Conservation (phyloP, 2,797 vertebrate species). For the Tokudaia tokunoshimensis region DNA sequence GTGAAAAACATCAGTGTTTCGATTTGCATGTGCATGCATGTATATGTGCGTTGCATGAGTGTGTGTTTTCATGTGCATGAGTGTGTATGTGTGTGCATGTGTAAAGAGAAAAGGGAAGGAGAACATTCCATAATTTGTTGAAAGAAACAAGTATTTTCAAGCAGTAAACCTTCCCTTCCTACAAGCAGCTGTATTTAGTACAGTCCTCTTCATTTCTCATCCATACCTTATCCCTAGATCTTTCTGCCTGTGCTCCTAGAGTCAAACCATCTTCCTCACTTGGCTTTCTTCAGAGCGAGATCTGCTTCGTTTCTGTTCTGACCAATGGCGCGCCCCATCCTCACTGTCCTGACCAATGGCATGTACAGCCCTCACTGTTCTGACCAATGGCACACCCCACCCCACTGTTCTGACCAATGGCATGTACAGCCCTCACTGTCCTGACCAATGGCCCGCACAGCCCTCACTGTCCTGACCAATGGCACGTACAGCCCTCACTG, state of each 20-base stretch:
- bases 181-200: slow-evolving; percentile 2
- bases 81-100: no score
- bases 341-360: not conserved
- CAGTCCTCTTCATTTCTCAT: not conserved
- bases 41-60: not conserved
- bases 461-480: not conserved
- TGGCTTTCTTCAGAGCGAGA: not conserved
- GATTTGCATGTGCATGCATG: not conserved
- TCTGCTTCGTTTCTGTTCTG: not conserved
- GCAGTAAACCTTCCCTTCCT: slow-evolving; percentile 22
- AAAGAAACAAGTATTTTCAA: slow-evolving; percentile 37
- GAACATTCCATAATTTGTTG: not conserved
- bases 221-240: not conserved
- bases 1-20: slow-evolving; percentile 52
- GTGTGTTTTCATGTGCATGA: not conserved
- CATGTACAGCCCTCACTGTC: not conserved
- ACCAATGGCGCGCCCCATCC: no score
- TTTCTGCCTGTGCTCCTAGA: not conserved
- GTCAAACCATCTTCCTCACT: not conserved
- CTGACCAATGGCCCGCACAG: no score
- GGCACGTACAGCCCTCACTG: not conserved
- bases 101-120: not conserved
- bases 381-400: no score
- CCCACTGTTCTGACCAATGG: not conserved
- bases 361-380: not conserved